phyloP scores from a whole-genome alignment of 1,140 invertebrate genomes.

The Metaphire vulgaris region DNA sequence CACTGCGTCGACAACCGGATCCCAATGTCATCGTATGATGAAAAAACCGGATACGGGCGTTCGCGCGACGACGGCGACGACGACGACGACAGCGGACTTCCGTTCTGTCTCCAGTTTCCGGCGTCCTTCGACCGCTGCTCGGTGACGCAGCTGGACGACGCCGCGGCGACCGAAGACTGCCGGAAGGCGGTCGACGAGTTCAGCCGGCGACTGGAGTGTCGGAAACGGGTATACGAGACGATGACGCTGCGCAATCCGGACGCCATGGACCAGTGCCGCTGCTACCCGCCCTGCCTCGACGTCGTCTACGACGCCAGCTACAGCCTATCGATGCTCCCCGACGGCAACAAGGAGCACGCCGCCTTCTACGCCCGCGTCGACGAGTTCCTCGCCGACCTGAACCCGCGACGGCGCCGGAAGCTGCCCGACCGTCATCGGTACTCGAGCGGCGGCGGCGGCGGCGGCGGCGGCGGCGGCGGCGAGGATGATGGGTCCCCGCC shows the following conservation, averaged over 20 bases:
- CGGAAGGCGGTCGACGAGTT: background rate
- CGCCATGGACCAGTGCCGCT: constrained; percentile 23
- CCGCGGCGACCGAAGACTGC: background rate
- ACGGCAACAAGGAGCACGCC: constrained; percentile 17
- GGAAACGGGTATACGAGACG: constrained; percentile 19
- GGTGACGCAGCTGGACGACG: background rate
- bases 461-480: too few species aligned
- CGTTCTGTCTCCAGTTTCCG: constrained; percentile 11
- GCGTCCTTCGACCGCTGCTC: background rate
- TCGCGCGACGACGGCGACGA: too few species aligned
- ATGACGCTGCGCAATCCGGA: constrained; percentile 24
- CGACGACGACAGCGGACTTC: too few species aligned
- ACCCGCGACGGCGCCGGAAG: background rate
- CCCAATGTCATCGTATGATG: too few species aligned
- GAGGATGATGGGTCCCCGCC: too few species aligned
- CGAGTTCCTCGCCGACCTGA: constrained; percentile 10
- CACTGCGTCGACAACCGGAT: constrained; percentile 26
- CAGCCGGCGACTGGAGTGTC: constrained; percentile 16
- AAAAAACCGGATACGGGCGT: too few species aligned
- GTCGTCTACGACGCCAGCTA: constrained; percentile 25
- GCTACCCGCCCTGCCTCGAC: constrained; percentile 26
- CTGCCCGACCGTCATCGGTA: background rate
- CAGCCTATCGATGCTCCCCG: constrained; percentile 26
- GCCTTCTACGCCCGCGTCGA: constrained; percentile 20
- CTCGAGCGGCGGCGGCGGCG: too few species aligned